A percentile compares a stretch with the other conserved stretches of the same genome.
Conservation (phyloP, 2,888 invertebrate species). For the Pocota personata region DNA sequence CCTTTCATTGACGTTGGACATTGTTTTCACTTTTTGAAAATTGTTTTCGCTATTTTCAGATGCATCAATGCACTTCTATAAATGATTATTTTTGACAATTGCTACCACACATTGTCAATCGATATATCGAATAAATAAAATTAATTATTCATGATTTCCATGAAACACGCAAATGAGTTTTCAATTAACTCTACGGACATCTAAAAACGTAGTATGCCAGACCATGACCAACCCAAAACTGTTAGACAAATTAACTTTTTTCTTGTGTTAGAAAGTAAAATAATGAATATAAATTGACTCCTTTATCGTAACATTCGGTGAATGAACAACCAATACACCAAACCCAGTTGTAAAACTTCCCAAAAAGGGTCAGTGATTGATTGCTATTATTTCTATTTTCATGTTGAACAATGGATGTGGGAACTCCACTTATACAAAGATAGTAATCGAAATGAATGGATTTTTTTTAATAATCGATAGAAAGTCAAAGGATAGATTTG, state of each 20-base stretch:
- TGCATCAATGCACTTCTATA: not conserved
- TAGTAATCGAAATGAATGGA: not conserved
- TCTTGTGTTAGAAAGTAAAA: not conserved
- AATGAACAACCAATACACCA: not conserved
- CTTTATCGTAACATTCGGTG: not conserved
- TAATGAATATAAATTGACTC: not conserved
- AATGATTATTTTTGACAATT: not conserved
- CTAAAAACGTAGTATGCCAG: not conserved
- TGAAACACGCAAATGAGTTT: not conserved
- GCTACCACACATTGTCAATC: not conserved
- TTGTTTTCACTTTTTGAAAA: not conserved
- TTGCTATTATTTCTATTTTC: not conserved
- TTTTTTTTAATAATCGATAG: not conserved
- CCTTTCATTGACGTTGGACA: not conserved
- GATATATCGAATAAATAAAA: not conserved
- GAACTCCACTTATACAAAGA: not conserved
- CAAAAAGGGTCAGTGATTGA: not conserved
- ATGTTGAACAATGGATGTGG: not conserved
- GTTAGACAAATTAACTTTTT: conserved; percentile 1
- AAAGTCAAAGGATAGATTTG: not conserved
- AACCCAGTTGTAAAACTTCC: not conserved
- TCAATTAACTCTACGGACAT: not conserved
- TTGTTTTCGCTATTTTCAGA: not conserved
- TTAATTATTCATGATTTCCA: not conserved
- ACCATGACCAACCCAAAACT: conserved; percentile 1